Conservation (phyloP, 2,113 vertebrate genomes). For the Antechinus stuartii region DNA sequence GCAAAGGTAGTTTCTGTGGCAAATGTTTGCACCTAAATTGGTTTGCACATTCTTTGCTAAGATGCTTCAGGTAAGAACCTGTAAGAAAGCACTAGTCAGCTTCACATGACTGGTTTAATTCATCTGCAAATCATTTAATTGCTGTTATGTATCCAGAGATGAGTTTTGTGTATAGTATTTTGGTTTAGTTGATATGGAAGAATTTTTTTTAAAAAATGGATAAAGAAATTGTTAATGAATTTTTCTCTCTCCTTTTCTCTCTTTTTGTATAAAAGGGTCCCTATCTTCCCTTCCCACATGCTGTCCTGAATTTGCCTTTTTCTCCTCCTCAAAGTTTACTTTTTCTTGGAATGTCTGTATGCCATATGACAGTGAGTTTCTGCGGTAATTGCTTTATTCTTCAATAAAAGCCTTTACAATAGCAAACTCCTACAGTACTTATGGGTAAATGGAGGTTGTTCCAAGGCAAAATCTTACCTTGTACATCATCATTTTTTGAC, state of each 20-base stretch:
- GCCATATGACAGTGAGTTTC: constrained; percentile 87
- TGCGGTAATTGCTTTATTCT: constrained; percentile 86
- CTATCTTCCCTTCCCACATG: constrained; percentile 85
- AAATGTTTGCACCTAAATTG: background rate
- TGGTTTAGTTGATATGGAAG: constrained; percentile 75
- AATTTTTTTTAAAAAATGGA: constrained; percentile 69
- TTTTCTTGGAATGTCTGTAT: constrained; percentile 86
- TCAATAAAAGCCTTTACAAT: constrained; percentile 85
- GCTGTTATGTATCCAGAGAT: constrained; percentile 18
- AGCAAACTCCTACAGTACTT: constrained; percentile 84
- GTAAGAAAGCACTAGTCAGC: background rate
- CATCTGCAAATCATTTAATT: background rate
- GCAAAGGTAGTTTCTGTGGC: background rate
- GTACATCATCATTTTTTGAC: constrained; percentile 73
- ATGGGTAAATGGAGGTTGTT: constrained; percentile 83
- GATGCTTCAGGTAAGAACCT: background rate
- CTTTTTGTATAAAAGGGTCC: constrained; percentile 83
- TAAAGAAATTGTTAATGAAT: constrained; percentile 83
- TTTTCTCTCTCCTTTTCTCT: constrained; percentile 77
- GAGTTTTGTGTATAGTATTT: constrained; percentile 57
- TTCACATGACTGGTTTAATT: background rate
- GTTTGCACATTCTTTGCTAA: constrained; percentile 11
- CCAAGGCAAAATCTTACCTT: constrained; percentile 76
- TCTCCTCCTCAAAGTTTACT: constrained; percentile 85
- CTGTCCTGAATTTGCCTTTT: constrained; percentile 88